Base-by-base conservation (phyloP, 2,113 vertebrate genomes). In the Albula glossodonta region DNA sequence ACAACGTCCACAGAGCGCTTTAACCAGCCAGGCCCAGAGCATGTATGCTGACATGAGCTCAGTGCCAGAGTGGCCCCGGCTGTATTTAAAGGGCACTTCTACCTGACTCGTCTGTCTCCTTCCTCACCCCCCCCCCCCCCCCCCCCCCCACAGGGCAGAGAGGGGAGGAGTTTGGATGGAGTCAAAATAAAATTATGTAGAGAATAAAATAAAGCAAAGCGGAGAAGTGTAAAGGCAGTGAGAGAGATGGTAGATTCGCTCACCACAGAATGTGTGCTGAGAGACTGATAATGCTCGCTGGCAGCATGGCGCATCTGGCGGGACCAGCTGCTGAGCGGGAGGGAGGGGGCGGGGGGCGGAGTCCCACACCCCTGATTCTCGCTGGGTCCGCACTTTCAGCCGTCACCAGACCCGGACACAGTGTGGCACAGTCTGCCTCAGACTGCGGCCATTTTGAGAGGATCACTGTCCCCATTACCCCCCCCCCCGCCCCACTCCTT, bases 401-500 rank as follows among this genome's bases (percentile, higher is more conserved):
- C 52, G 50, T 57, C 31, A 15, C n/a, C 63, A 25, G 50, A 49
- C 31, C 13, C 49, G 78, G n/a, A 15, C 56, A 63, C 31, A 70
- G 57, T 49, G 31, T 83, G 48, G 15, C 57, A 50, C 56, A 19
- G 9, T 87, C 89, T 89, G 89, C 82, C 77, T 66, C 90, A 90
- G 92, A 90, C 92, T 91, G 89, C 51, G 91, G 90, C 85, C 92
- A 92, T 89, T 91, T 86, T 87, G 91, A 93, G 93, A 92, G 93
- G 92, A 94, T 94, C 92, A 92, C 90, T 94, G 91, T 91, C 91
- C 90, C 31, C 31, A 1, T 92, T 92, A 95, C 94, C 94, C 94
- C 93, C 90, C 89, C 93, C 92, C 90, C 91, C 91, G 90, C 85
- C 91, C 89, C 89, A 90, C 91, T 93, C 93, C 92, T 90, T 90